Percentiles rank a stretch among this genome's conserved stretches.
Evolutionary conservation across 2,797 vertebrate species (phyloP).

Genomic region (Mionectes olivaceus): DNA sequence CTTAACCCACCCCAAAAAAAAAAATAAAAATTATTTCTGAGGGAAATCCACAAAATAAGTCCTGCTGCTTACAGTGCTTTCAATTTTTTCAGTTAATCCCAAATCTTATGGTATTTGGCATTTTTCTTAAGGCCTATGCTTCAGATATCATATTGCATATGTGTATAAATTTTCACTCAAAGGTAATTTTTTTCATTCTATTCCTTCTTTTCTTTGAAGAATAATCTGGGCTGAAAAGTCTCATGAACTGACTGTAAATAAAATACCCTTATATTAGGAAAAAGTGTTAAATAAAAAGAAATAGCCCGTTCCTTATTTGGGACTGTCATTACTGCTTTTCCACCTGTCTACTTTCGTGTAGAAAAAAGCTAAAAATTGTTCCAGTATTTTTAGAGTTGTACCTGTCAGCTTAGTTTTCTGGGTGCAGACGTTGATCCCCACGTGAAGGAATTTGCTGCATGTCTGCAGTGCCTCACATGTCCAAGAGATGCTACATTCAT

Average conservation of each 20-base stretch:
- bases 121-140: background rate
- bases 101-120: background rate
- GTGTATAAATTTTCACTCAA: background rate
- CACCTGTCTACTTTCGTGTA: background rate
- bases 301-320: background rate
- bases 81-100: background rate
- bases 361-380: background rate
- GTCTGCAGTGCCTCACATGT: background rate
- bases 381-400: background rate
- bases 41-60: background rate
- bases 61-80: background rate
- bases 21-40: background rate
- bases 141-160: background rate
- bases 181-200: background rate
- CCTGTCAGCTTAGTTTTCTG: rapidly evolving
- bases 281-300: background rate
- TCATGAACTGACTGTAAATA: background rate
- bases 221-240: background rate
- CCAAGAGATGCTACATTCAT: background rate
- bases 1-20: background rate
- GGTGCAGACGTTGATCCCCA: rapidly evolving
- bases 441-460: background rate
- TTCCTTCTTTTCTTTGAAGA: background rate
- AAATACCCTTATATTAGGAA: background rate
- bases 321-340: background rate